These are phyloP conservation scores for Gisinianus flammeolus DNA, from an alignment of 2,888 invertebrate genomes.

Conservation along the genomic window DNA sequence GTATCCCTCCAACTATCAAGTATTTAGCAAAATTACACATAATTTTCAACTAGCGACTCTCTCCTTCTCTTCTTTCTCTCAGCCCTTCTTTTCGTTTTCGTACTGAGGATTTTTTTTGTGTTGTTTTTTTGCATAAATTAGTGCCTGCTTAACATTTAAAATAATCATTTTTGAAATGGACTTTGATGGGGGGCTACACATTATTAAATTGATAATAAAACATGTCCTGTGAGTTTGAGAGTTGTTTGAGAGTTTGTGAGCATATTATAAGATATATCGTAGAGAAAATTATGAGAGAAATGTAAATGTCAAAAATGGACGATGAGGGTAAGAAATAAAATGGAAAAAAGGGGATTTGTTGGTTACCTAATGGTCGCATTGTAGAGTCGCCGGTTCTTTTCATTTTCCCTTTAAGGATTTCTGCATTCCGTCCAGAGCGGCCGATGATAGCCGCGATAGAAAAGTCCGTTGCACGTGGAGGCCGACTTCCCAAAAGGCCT, in stretches of 20 bases:
- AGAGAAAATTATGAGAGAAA: background rate
- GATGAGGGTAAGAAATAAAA: background rate
- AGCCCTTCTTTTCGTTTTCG: too few relatives aligned
- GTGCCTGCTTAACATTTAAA: too few relatives aligned
- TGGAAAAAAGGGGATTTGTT: background rate
- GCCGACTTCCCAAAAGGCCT: constrained; percentile 53
- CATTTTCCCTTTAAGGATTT: constrained; percentile 51
- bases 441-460: constrained; percentile 58
- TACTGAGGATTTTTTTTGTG: too few relatives aligned
- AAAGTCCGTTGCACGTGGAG: constrained; percentile 58
- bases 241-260: too few relatives aligned
- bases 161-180: too few relatives aligned
- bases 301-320: background rate
- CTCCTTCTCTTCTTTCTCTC: too few relatives aligned
- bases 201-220: too few relatives aligned
- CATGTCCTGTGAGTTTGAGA: too few relatives aligned
- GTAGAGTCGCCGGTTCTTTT: constrained; percentile 42
- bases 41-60: background rate
- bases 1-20: background rate
- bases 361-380: constrained; percentile 57
- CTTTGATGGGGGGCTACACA: too few relatives aligned
- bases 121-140: too few relatives aligned
- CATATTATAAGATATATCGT: too few relatives aligned
- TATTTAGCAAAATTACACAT: constrained; percentile 13
- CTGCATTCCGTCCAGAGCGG: constrained; percentile 54